Conservation (phyloP, 1,140 invertebrate species). For the Chironomus striatipennis region DNA sequence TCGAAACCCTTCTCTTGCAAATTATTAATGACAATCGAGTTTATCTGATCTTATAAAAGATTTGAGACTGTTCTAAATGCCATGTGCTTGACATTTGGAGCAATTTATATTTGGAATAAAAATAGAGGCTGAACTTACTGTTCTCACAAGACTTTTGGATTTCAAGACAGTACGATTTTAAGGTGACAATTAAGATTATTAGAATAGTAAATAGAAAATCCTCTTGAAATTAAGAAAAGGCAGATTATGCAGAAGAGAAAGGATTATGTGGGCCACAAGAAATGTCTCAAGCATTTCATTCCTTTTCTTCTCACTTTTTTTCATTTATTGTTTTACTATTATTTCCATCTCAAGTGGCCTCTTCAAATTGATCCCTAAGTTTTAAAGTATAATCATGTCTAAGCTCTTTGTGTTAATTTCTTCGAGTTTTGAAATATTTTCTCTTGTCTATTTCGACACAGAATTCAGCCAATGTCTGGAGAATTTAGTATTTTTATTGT, state of each 20-base stretch:
- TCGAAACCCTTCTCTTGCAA: conserved; percentile 17
- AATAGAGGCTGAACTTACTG: no score
- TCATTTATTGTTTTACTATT: not conserved
- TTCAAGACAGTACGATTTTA: not conserved
- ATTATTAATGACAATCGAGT: conserved; percentile 8
- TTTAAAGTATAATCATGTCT: not conserved
- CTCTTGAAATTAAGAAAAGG: conserved; percentile 6
- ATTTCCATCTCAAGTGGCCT: conserved; percentile 1
- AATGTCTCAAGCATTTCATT: not conserved
- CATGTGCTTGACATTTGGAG: not conserved
- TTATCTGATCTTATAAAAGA: not conserved
- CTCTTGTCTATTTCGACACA: not conserved
- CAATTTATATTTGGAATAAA: no score
- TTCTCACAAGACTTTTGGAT: not conserved
- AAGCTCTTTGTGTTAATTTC: conserved; percentile 20
- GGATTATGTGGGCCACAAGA: not conserved
- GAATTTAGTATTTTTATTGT: conserved; percentile 16
- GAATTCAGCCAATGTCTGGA: not conserved
- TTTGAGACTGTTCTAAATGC: not conserved
- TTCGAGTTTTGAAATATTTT: not conserved
- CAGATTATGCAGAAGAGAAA: not conserved
- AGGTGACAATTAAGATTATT: conserved; percentile 23
- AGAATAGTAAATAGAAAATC: not conserved
- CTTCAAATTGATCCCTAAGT: not conserved
- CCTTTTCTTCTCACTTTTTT: not conserved